Evolutionary conservation across 1,140 invertebrate genomes (phyloP).

Genomic region (Mactra quadrangularis): DNA sequence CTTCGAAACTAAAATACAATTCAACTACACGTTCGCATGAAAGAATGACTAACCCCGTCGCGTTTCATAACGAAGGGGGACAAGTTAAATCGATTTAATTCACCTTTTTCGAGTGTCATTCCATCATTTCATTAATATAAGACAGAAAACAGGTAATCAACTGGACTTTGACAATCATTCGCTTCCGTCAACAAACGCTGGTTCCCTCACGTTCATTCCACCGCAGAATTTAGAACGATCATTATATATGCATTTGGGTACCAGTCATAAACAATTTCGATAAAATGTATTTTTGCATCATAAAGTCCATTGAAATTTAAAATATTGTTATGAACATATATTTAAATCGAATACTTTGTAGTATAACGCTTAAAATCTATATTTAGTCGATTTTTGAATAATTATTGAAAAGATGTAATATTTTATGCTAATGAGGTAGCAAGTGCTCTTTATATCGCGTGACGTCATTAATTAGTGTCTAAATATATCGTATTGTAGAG

Average conservation of each 20-base stretch:
- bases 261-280: constrained; percentile 43
- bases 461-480: constrained; percentile 84
- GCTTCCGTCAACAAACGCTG: constrained; percentile 59
- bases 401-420: constrained; percentile 67
- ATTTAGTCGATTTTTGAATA: background rate
- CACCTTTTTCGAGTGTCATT: too few species aligned
- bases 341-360: too few species aligned
- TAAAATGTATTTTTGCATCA: constrained; percentile 38
- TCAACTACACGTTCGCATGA: too few species aligned
- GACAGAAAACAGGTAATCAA: too few species aligned
- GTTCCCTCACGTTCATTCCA: background rate
- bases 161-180: constrained; percentile 40
- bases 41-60: too few species aligned
- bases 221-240: constrained; percentile 25
- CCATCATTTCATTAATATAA: too few species aligned
- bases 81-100: too few species aligned
- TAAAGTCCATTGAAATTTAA: background rate
- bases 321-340: background rate
- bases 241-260: background rate
- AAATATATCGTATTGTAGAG: constrained; percentile 83
- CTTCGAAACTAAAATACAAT: too few species aligned
- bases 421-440: constrained; percentile 82
- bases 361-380: background rate
- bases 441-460: constrained; percentile 69
- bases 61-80: too few species aligned